These are phyloP conservation scores for Neomorphus geoffroyi DNA, from an alignment of 2,797 vertebrate species.

Conservation along the genomic window DNA sequence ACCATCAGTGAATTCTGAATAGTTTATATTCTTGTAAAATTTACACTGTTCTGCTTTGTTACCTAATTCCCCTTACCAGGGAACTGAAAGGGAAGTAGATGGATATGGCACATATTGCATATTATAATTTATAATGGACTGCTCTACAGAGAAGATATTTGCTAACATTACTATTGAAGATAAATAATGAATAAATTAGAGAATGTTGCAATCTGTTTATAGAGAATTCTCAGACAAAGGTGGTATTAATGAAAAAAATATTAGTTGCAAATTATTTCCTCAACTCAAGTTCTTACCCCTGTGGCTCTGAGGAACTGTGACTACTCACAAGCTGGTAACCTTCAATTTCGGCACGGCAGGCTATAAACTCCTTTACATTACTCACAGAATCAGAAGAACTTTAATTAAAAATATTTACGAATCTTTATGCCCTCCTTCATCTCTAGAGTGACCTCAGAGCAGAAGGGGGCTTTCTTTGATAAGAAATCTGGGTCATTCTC, in stretches of 20 bases:
- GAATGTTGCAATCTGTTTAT: neutral
- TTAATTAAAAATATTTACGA: neutral
- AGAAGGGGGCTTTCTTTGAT: neutral
- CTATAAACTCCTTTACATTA: neutral
- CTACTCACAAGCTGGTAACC: neutral
- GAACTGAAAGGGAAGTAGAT: neutral
- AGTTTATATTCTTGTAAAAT: neutral
- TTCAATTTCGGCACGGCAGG: neutral
- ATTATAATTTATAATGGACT: neutral
- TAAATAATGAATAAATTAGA: constrained; percentile 47
- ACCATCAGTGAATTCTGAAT: neutral
- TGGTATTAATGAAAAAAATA: constrained; percentile 17
- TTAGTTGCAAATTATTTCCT: neutral
- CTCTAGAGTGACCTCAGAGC: neutral
- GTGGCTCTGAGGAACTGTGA: neutral
- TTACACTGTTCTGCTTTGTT: neutral
- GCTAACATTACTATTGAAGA: neutral
- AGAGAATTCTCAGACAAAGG: constrained; percentile 6
- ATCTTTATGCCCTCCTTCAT: neutral
- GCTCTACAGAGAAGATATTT: neutral
- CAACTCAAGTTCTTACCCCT: neutral
- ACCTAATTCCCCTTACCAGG: neutral
- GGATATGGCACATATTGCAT: neutral
- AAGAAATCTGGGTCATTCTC: neutral
- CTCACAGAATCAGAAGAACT: neutral